These are phyloP conservation scores for Manis pentadactyla DNA, from an alignment of 2,797 vertebrate genomes.

Conservation along the genomic window DNA sequence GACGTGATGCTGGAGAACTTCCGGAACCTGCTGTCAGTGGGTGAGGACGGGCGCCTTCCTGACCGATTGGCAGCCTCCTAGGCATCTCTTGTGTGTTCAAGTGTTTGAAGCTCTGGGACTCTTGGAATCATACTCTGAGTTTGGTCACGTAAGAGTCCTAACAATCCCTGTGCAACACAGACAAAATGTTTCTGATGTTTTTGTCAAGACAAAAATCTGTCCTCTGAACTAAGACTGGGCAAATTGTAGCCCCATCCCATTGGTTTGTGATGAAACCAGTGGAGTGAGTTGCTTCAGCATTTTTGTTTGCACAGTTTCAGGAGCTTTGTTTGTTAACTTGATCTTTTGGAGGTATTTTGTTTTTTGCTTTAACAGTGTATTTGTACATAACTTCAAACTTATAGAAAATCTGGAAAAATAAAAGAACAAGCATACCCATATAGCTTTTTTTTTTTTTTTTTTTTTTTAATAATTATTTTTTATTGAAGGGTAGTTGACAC, in stretches of 20 bases:
- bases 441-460: no score
- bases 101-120: not conserved
- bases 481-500: no score
- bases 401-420: not conserved
- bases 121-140: not conserved
- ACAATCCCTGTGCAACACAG: not conserved
- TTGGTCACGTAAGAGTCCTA: not conserved
- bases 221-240: not conserved
- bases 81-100: not conserved
- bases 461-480: no score
- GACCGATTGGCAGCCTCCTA: not conserved
- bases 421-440: not conserved
- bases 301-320: not conserved
- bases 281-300: not conserved
- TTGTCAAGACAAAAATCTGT: not conserved
- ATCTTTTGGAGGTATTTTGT: not conserved
- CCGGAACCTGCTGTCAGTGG: slow-evolving; percentile 67
- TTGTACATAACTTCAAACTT: not conserved
- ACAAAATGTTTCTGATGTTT: not conserved
- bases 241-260: not conserved
- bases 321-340: not conserved
- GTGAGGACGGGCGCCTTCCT: slow-evolving; percentile 50
- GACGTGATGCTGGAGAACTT: slow-evolving; percentile 83
- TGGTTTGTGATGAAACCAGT: not conserved
- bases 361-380: not conserved